Evolutionary conservation across 1,140 invertebrate species (phyloP).

Genomic region (Trinorchestia longiramus): DNA sequence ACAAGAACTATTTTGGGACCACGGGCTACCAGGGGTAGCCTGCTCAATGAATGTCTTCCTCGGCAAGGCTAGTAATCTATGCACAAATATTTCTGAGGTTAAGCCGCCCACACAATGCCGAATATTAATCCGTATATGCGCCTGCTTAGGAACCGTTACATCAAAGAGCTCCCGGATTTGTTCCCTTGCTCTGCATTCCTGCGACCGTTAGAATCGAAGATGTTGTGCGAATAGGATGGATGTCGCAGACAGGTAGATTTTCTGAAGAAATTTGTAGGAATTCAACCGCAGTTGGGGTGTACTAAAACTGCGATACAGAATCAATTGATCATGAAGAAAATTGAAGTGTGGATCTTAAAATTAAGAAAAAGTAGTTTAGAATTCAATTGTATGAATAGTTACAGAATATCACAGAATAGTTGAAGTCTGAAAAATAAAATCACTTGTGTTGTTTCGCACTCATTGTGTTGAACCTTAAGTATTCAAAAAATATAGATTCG

Average conservation of each 20-base stretch:
- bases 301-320: not conserved
- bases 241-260: not conserved
- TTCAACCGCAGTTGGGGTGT: not conserved
- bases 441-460: not conserved
- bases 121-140: not conserved
- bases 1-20: not conserved
- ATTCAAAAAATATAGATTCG: not conserved
- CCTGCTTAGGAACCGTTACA: slow-evolving; percentile 6
- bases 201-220: not conserved
- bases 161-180: not conserved
- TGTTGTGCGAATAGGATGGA: not conserved
- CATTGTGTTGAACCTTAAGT: not conserved
- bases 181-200: not conserved
- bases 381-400: not conserved
- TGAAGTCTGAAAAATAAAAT: not conserved
- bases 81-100: not conserved
- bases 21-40: not conserved
- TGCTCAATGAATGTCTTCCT: not conserved
- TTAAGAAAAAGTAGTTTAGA: not conserved
- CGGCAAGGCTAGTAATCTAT: not conserved
- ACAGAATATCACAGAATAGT: not conserved
- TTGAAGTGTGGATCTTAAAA: not conserved
- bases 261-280: not conserved
- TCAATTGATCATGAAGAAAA: not conserved
- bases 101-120: not conserved